Base-by-base conservation (phyloP, 2,888 invertebrate species). In the Allophyes oxyacanthae region DNA sequence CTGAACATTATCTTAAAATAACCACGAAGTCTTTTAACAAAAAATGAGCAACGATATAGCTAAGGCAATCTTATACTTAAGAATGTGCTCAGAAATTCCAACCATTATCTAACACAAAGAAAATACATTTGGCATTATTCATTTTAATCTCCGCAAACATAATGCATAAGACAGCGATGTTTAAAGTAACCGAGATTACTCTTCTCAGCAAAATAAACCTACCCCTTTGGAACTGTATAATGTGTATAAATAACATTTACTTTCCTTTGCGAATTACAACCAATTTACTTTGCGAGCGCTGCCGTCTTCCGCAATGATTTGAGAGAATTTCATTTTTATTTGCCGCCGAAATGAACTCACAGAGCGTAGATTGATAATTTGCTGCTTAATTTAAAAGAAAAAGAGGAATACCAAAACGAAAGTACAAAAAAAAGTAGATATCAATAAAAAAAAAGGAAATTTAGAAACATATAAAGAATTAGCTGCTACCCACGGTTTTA, bases 71-170 rank as follows among this genome's bases (percentile, higher is more conserved):
- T 25, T 25, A 25, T 5, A 25, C 25, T 25, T 25, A n/a, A n/a
- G n/a, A n/a, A n/a, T 25, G 26, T 14, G 14, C 14, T 50, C 10
- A 42, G 28, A 32, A 61, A 68, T 44, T 44, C 68, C 9, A 6
- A 33, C 36, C 14, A 34, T 46, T 38, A 48, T 32, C 32, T 10
- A 36, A 53, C 37, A 49, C 28, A 52, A 66, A 70, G 37, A 57
- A 61, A 36, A 10, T 30, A 26, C 38, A 49, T 37, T 6, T 69
- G 52, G n/a, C n/a, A n/a, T n/a, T n/a, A n/a, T n/a, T n/a, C n/a
- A n/a, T n/a, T 41, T 70, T 70, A 69, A 70, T 70, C 70, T 65
- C 28, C 37, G n/a, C 28, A 32, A 38, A 34, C 36, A 49, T 56
- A 32, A 36, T 64, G 41, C 36, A 57, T 20, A 63, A 52, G 61